Evolutionary conservation across 2,797 vertebrate species (phyloP), one percentile per base, ranked within the genome.

Genomic region (Pseudomugil tenellus): DNA sequence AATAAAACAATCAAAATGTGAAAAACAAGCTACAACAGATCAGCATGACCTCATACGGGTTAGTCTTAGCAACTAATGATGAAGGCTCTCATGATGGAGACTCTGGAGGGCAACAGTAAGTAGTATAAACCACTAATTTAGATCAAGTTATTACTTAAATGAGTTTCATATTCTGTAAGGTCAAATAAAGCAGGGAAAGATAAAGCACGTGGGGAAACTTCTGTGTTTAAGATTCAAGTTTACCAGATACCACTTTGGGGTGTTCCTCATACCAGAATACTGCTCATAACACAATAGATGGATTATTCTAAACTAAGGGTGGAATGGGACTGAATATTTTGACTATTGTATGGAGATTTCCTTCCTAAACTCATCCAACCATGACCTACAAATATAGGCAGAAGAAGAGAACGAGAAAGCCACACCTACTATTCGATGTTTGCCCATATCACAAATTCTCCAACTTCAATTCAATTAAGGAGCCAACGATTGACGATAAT

Each of bases 181-280:
- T 1, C 13, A n/a, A n/a, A n/a, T n/a, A n/a, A n/a, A n/a, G n/a
- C n/a, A n/a, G n/a, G n/a, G n/a, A n/a, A n/a, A n/a, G n/a, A n/a
- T n/a, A n/a, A n/a, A n/a, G n/a, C n/a, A n/a, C n/a, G n/a, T n/a
- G n/a, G n/a, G n/a, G n/a, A n/a, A n/a, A n/a, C n/a, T n/a, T n/a
- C n/a, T 25, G 23, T 2, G 37, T 84, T 56, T 77, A 71, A 83
- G 81, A 88, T 55, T 83, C 80, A 85, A 67, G 19, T 58, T 67
- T 25, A 32, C 23, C 53, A 70, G 63, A 89, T 88, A 72, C 83
- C 88, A 75, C 43, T 48, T 63, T 16, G 4, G 80, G 87, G 84
- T 72, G 81, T 87, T 81, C 10, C 77, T 68, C 83, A 81, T 77
- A 66, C 77, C 70, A 80, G 64, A 76, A 13, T 1, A 16, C 67